A percentile compares a stretch with the other conserved stretches of the same genome.
These are phyloP conservation scores for Drosophila albomicans DNA, from an alignment of 1,140 invertebrate species.

Conservation along the genomic window DNA sequence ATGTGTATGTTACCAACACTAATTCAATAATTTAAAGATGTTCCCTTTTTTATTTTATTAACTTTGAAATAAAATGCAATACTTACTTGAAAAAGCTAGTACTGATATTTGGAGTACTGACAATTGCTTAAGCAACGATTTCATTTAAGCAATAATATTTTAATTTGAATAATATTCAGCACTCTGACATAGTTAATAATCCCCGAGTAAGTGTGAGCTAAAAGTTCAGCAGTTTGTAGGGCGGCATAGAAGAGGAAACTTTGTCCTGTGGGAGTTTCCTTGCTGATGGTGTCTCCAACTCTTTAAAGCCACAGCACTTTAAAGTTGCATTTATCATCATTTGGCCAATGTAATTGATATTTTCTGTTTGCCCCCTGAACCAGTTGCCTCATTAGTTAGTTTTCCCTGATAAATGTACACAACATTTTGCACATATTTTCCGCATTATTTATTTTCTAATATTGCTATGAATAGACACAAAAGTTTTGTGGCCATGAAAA, in stretches of 20 bases:
- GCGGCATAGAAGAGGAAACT: slow-evolving; percentile 27
- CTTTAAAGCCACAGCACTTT: slow-evolving; percentile 47
- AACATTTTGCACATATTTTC: slow-evolving; percentile 30
- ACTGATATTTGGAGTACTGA: too few species aligned
- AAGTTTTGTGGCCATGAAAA: background rate
- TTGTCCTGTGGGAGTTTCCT: slow-evolving; percentile 5
- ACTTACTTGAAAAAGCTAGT: too few species aligned
- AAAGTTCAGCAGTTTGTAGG: background rate
- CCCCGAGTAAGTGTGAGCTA: background rate
- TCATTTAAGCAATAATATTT: too few species aligned
- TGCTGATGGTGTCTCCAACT: background rate
- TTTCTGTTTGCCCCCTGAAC: slow-evolving; percentile 25
- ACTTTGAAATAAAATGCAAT: too few species aligned
- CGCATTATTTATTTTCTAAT: slow-evolving; percentile 21
- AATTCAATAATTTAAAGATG: too few species aligned
- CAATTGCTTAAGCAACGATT: too few species aligned
- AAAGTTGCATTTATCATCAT: slow-evolving; percentile 59
- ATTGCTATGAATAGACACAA: background rate
- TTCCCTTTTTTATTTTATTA: too few species aligned
- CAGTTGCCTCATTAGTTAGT: slow-evolving; percentile 46
- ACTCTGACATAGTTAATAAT: background rate
- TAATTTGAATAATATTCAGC: too few species aligned
- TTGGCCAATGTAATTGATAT: slow-evolving; percentile 52
- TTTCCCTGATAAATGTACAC: slow-evolving; percentile 28
- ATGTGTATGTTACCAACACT: too few species aligned